phyloP scores from a whole-genome alignment of 1,140 invertebrate genomes.

The Brachionus paranguensis region DNA sequence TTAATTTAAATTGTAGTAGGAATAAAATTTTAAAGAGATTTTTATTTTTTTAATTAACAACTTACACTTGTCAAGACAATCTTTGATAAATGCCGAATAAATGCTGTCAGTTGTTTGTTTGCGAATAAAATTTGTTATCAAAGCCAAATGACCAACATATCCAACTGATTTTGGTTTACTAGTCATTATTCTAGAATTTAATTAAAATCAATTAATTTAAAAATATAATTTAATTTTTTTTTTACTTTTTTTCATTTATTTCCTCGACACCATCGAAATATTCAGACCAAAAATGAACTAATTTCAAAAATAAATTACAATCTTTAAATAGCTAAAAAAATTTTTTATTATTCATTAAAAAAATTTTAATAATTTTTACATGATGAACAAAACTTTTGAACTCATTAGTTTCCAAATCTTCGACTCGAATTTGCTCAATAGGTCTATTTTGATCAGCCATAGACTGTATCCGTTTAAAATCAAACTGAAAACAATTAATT shows the following conservation, averaged over 20 bases:
- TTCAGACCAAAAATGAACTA: slow-evolving; percentile 22
- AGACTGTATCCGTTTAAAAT: background rate
- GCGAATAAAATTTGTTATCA: slow-evolving; percentile 1
- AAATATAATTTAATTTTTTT: background rate
- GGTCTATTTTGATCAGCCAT: background rate
- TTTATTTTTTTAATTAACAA: background rate
- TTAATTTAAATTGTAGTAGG: background rate
- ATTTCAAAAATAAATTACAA: slow-evolving; percentile 36
- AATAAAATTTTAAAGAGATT: background rate
- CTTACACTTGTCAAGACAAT: background rate
- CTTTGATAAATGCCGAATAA: slow-evolving; percentile 7
- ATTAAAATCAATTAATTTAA: background rate
- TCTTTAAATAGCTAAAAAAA: slow-evolving; percentile 14
- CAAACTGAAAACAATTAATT: slow-evolving; percentile 10
- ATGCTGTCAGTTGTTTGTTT: background rate
- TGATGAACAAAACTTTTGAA: background rate
- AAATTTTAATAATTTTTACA: background rate
- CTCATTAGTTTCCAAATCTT: background rate
- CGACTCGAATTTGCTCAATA: background rate
- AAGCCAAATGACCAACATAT: slow-evolving; percentile 29
- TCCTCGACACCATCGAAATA: slow-evolving; percentile 17
- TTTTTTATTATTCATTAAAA: too few species aligned
- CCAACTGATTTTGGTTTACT: slow-evolving; percentile 3
- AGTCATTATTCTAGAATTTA: background rate
- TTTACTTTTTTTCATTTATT: slow-evolving; percentile 33